Conservation (phyloP, 2,888 invertebrate species). For the Scaptomyza flava region DNA sequence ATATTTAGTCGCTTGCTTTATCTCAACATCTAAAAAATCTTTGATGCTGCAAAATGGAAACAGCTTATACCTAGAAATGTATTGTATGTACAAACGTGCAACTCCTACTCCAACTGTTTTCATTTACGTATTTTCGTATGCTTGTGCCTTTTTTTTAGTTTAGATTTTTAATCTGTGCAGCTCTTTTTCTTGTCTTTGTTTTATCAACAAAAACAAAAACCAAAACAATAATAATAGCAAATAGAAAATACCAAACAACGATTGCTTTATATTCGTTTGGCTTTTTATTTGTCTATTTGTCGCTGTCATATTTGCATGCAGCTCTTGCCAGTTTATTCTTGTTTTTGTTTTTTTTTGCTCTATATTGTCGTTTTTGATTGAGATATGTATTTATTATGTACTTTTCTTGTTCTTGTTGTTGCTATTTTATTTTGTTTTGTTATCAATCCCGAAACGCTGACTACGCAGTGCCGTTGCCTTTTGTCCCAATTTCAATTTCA, state of each 20-base stretch:
- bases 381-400: conserved; percentile 75
- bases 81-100: conserved; percentile 14
- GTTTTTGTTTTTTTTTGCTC: conserved; percentile 19
- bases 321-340: conserved; percentile 21
- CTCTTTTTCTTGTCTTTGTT: conserved; percentile 70
- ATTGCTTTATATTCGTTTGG: conserved; percentile 72
- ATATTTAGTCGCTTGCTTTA: conserved; percentile 79
- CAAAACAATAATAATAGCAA: conserved; percentile 33
- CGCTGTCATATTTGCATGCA: conserved; percentile 70
- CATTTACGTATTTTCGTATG: conserved; percentile 38
- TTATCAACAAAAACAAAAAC: conserved; percentile 37
- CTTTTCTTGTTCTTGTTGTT: conserved; percentile 24
- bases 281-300: conserved; percentile 60
- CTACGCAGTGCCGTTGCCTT: conserved; percentile 55
- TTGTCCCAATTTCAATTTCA: conserved; percentile 76
- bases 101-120: conserved; percentile 29
- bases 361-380: conserved; percentile 73
- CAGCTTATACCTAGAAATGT: conserved; percentile 58
- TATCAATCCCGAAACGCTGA: conserved; percentile 35
- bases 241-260: conserved; percentile 48
- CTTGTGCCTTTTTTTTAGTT: conserved; percentile 47
- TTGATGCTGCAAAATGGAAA: conserved; percentile 73
- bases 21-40: conserved; percentile 74
- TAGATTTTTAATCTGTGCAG: conserved; percentile 67
- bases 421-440: neutral